Evolutionary conservation across 2,888 invertebrate species (phyloP).

Genomic region (Hydriomena furcata): DNA sequence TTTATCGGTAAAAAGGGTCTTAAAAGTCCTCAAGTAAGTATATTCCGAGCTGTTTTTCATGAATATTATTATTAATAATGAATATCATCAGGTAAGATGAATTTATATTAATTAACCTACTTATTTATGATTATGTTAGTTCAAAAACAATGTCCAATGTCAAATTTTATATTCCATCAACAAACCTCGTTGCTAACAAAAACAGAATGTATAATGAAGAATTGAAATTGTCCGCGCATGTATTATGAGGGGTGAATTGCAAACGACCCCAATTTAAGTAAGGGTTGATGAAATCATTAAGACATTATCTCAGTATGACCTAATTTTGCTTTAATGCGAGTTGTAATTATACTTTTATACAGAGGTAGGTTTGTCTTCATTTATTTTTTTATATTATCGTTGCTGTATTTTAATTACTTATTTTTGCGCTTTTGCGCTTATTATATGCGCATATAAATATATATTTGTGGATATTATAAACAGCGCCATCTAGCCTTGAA

Average conservation of each 20-base stretch:
- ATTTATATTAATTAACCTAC: constrained; percentile 4
- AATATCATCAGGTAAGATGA: no score
- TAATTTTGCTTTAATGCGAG: constrained; percentile 21
- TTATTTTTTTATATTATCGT: no score
- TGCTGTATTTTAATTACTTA: no score
- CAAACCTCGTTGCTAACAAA: constrained; percentile 17
- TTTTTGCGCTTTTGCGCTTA: no score
- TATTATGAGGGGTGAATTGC: constrained; percentile 39
- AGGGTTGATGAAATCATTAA: constrained; percentile 40
- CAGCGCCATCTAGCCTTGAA: no score
- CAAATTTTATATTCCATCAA: constrained; percentile 17
- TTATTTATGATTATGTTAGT: constrained; percentile 6
- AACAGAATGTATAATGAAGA: constrained; percentile 42
- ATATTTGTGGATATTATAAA: no score
- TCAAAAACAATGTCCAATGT: no score
- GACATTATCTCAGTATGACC: constrained; percentile 33
- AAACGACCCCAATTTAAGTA: constrained; percentile 37
- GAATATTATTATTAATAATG: no score
- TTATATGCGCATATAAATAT: no score
- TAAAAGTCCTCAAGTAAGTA: no score
- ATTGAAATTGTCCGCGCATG: constrained; percentile 44
- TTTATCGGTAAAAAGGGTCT: no score
- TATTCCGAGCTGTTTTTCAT: no score
- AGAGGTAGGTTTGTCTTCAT: constrained; percentile 1
- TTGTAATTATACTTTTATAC: constrained; percentile 20